These are phyloP conservation scores for Hemaris fuciformis DNA, from an alignment of 2,888 invertebrate species.

Conservation along the genomic window DNA sequence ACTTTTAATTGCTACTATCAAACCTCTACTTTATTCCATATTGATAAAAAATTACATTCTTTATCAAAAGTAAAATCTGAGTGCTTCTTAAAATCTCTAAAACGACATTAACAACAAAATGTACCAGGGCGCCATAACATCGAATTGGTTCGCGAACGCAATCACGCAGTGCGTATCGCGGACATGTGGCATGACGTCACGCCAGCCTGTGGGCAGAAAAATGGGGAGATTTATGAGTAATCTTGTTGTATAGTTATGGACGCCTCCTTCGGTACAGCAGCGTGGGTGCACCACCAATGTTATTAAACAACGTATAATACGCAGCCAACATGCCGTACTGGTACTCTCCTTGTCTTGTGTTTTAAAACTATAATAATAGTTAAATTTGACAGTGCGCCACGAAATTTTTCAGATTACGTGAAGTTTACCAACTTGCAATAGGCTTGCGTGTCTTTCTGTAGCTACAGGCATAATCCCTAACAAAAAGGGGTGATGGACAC, in stretches of 20 bases:
- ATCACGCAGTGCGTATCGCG: constrained; percentile 65
- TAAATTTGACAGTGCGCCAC: no score
- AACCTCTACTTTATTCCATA: no score
- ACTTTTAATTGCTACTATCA: no score
- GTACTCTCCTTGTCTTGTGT: neutral
- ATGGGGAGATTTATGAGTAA: neutral
- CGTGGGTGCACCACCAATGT: neutral
- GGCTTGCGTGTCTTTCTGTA: no score
- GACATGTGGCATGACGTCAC: constrained; percentile 59
- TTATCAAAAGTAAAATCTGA: no score
- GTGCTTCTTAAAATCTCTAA: no score
- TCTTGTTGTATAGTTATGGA: neutral
- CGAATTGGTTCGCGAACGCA: constrained; percentile 70
- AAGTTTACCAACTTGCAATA: neutral
- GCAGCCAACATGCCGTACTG: neutral
- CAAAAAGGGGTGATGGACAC: no score
- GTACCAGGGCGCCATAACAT: constrained; percentile 57
- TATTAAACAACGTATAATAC: neutral
- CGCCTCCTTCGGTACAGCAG: no score
- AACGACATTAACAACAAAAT: constrained; percentile 18
- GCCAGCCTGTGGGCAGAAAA: constrained; percentile 16
- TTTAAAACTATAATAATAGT: no score
- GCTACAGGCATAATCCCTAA: no score
- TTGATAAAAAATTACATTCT: no score
- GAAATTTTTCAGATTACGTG: no score